Percentiles rank a stretch among this genome's conserved stretches.
These are phyloP conservation scores for Cynopterus brachyotis DNA, from an alignment of 2,113 vertebrate species.

Conservation along the genomic window DNA sequence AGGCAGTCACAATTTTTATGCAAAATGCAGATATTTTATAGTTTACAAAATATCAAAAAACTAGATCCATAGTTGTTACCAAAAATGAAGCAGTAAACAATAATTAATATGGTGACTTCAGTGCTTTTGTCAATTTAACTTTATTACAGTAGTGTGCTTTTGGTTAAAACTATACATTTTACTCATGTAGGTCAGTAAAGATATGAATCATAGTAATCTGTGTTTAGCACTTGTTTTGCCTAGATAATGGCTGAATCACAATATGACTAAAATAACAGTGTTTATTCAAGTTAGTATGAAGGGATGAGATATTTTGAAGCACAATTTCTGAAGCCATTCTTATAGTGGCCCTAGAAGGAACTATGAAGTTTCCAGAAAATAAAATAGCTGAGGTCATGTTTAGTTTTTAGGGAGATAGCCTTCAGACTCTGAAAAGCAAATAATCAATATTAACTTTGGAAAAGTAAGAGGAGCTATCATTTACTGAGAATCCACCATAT, in stretches of 20 bases:
- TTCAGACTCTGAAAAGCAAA: not conserved
- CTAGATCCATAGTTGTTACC: not conserved
- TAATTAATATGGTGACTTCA: not conserved
- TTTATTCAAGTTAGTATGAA: not conserved
- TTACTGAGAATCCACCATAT: not conserved
- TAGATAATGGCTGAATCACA: not conserved
- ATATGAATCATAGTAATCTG: not conserved
- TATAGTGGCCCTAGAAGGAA: not conserved
- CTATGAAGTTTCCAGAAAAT: not conserved
- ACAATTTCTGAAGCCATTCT: not conserved
- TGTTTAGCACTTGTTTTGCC: not conserved
- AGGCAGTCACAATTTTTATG: not conserved
- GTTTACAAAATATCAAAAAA: not conserved
- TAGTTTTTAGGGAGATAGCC: not conserved
- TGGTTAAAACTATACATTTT: not conserved
- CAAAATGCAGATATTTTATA: not conserved
- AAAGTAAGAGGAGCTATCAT: not conserved
- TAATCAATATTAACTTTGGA: slow-evolving; percentile 26
- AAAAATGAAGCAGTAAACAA: not conserved
- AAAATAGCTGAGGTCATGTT: not conserved
- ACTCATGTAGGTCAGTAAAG: not conserved
- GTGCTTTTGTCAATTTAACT: not conserved
- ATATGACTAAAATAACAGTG: not conserved
- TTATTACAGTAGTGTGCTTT: not conserved
- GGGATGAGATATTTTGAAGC: not conserved